Percentiles rank a stretch among this genome's conserved stretches.
Evolutionary conservation across 2,113 vertebrate species (phyloP).

Genomic region (Microcebus ravelobensis): DNA sequence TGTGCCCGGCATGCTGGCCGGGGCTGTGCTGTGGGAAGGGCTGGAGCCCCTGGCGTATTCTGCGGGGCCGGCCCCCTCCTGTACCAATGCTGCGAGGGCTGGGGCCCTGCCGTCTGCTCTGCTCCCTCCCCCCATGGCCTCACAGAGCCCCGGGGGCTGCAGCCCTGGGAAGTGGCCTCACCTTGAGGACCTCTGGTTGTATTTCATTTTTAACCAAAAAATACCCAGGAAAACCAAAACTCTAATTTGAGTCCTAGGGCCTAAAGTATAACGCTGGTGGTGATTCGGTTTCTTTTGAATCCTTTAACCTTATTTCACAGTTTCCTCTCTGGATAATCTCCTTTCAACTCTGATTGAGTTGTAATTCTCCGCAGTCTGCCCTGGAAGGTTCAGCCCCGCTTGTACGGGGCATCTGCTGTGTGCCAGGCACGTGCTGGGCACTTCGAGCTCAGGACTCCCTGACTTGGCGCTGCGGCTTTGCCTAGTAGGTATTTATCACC

Average conservation of each 20-base stretch:
- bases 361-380: background rate
- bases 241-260: background rate
- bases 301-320: background rate
- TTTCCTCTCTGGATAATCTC: background rate
- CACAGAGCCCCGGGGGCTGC: background rate
- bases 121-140: background rate
- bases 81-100: background rate
- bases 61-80: background rate
- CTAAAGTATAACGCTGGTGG: background rate
- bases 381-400: background rate
- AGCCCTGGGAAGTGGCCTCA: background rate
- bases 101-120: background rate
- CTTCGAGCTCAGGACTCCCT: background rate
- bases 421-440: background rate
- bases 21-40: background rate
- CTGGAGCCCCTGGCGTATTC: too few relatives aligned
- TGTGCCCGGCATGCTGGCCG: too few relatives aligned
- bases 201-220: background rate
- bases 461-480: background rate
- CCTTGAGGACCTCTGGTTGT: background rate
- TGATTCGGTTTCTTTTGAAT: background rate
- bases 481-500: background rate
- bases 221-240: background rate
- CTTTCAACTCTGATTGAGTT: background rate
- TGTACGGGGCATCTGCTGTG: rapidly evolving